phyloP scores from a whole-genome alignment of 2,797 vertebrate genomes.

The Sphaeramia orbicularis region DNA sequence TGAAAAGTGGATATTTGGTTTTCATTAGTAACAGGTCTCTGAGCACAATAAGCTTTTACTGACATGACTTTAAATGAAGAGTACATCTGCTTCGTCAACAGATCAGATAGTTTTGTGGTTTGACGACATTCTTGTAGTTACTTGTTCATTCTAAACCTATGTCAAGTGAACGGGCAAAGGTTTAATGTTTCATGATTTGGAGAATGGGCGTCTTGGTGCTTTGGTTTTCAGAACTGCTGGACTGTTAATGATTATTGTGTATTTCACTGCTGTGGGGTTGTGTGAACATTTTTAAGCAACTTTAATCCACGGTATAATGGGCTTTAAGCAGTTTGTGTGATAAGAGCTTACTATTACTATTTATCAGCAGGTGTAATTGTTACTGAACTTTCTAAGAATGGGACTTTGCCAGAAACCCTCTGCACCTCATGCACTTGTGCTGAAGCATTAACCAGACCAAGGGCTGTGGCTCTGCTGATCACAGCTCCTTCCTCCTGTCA shows the following conservation, averaged over 20 bases:
- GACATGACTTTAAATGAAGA: neutral
- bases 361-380: too few relatives aligned
- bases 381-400: too few relatives aligned
- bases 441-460: neutral
- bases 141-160: neutral
- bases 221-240: slow-evolving; percentile 16
- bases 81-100: slow-evolving; percentile 18
- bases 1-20: slow-evolving; percentile 46
- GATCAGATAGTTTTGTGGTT: slow-evolving; percentile 16
- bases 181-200: slow-evolving; percentile 2
- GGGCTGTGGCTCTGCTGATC: neutral
- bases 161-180: neutral
- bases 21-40: slow-evolving; percentile 16
- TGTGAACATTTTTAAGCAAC: neutral
- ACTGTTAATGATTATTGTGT: slow-evolving; percentile 2
- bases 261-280: neutral
- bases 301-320: neutral
- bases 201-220: slow-evolving; percentile 25
- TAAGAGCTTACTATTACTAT: too few relatives aligned
- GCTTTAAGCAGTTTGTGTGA: too few relatives aligned
- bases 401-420: neutral
- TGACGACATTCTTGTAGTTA: slow-evolving; percentile 10
- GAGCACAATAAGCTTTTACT: slow-evolving; percentile 3
- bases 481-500: slow-evolving; percentile 2
- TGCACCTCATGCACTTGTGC: neutral